Base-by-base conservation (phyloP, 30 jellyfish, hydroid and myxozoan species). In the Chironex yamaguchii region DNA sequence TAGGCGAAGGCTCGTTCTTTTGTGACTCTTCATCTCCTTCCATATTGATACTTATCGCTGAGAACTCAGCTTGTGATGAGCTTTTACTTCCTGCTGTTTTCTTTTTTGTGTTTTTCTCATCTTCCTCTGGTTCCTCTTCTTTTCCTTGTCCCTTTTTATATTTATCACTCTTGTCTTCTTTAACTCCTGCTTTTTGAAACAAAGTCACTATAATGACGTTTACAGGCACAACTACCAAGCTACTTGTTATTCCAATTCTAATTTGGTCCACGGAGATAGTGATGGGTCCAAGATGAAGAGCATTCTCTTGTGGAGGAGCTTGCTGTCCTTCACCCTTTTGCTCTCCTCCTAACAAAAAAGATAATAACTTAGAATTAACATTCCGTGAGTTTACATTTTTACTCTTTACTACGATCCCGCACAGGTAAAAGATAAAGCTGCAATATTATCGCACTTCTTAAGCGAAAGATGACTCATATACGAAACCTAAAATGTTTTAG, bases 191-290 rank as follows among this genome's bases (percentile, higher is more conserved):
- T 27, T 95, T 81, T 62, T 89, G 97, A 83, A 95, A 95, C 80
- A 95, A 66, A 0, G 96, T 79, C 0, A 95, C 91, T 20, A 95
- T 90, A 42, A 95, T 77, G 4, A 95, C 66, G 51, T 95, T 89
- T 79, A 85, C 91, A 1, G 99, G 99, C 26, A 95, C 84, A 29
- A 89, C 97, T 12, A 95, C 92, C 71, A 95, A 67, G 53, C 96
- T 86, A 66, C 95, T 85, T 3, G 98, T 93, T 31, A 93, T 21
- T 17, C 97, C 97, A 32, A 87, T 84, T 69, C 88, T 52, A 26
- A 93, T 83, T 77, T 87, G 96, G 31, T 88, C 96, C 6, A 93
- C 72, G 1, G 98, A 93, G 32, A 93, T 85, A 0, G 96, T 76
- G n/a, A 88, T 49, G 12, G 98, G 98, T 14, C 98, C 98, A 20